Evolutionary conservation across 2,113 vertebrate genomes (phyloP), one percentile per base, ranked within the genome.

Genomic region (Pyrgilauda ruficollis): DNA sequence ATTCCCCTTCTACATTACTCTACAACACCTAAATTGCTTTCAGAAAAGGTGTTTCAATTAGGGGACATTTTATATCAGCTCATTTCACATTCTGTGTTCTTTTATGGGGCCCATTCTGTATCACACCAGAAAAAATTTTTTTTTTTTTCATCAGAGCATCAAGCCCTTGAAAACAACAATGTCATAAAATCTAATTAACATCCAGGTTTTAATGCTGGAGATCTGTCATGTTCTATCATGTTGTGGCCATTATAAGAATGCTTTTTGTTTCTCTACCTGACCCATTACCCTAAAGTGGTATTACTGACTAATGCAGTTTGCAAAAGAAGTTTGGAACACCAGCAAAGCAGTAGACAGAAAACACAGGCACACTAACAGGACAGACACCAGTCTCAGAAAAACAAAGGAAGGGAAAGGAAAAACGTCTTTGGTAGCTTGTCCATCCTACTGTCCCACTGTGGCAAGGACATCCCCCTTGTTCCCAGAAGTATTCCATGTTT

Each of bases 41-140:
- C 69, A 82, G 87, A 89, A 93, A 96, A 94, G 94, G 74, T 91
- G 84, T 84, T 94, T 90, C 78, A 93, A 91, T 93, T 95, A 97
- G 50, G n/a, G 70, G 75, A 83, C 87, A 89, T 70, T 97, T 96
- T 95, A 43, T 77, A 76, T 50, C 74, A 80, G 47, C 47, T 74
- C 63, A 91, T 89, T 83, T 76, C 77, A 78, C 69, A 77, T 76
- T 77, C 83, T 59, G 15, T 64, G 26, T 61, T 93, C 37, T 84
- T 90, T 88, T 91, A 76, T 70, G 74, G 17, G 76, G 4, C 62
- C 53, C 78, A 85, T 91, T 92, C 72, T 74, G 30, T 26, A 83
- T 35, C 55, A 21, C 55, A 80, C 58, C 81, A 81, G 58, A 49
- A 81, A 64, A 62, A 72, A 66, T 43, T 50, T 28, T 74, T 30